Percentiles rank a stretch among this genome's conserved stretches.
Evolutionary conservation across 2,888 invertebrate species (phyloP).

Genomic region (Agonopterix heracliana): DNA sequence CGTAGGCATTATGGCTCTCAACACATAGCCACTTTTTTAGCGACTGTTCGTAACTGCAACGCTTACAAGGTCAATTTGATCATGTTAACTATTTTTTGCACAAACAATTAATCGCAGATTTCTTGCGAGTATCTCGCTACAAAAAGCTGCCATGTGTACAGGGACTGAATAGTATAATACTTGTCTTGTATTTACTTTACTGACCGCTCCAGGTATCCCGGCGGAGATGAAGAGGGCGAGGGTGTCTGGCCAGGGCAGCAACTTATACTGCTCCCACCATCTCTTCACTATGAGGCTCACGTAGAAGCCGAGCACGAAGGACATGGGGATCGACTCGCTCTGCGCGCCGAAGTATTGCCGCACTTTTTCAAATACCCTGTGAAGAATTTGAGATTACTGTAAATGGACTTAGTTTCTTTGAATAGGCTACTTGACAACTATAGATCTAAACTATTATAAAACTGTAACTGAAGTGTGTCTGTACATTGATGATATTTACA

Average conservation of each 20-base stretch:
- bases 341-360: slow-evolving; percentile 91
- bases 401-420: too few species aligned
- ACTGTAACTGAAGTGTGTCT: too few species aligned
- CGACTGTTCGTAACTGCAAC: too few species aligned
- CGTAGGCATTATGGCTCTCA: too few species aligned
- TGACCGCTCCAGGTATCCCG: slow-evolving; percentile 92
- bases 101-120: too few species aligned
- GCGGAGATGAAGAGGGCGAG: slow-evolving; percentile 94
- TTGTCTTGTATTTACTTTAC: slow-evolving; percentile 58
- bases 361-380: slow-evolving; percentile 90
- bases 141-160: not conserved
- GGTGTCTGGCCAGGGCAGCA: slow-evolving; percentile 96
- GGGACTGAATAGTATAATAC: not conserved
- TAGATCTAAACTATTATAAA: too few species aligned
- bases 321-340: slow-evolving; percentile 94
- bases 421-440: too few species aligned
- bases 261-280: slow-evolving; percentile 97
- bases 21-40: too few species aligned
- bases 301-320: slow-evolving; percentile 96
- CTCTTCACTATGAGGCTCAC: slow-evolving; percentile 93
- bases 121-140: not conserved
- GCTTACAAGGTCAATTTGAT: too few species aligned
- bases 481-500: too few species aligned
- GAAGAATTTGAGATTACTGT: not conserved
- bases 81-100: too few species aligned